These are phyloP conservation scores for Mionectes macconnelli DNA, from an alignment of 2,113 vertebrate genomes.

Conservation along the genomic window DNA sequence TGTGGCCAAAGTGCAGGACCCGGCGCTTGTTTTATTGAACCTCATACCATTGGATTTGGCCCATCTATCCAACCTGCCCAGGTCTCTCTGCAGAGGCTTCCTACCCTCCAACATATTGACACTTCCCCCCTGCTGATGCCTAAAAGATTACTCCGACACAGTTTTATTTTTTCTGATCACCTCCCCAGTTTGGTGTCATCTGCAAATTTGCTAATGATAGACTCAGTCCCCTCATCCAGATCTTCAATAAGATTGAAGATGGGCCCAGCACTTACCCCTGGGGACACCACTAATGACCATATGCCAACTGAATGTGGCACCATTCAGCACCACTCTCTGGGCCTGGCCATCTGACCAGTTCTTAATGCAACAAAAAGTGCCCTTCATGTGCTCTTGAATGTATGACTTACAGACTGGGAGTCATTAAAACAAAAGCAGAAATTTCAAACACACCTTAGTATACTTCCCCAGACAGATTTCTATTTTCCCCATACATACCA, in stretches of 20 bases:
- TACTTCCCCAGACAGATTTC: neutral
- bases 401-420: neutral
- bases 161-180: too few species aligned
- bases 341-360: neutral
- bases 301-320: neutral
- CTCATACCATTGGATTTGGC: neutral
- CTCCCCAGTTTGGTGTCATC: accelerated
- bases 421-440: neutral
- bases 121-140: too few species aligned
- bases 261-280: neutral
- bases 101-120: neutral
- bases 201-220: neutral
- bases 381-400: neutral
- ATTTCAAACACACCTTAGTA: neutral
- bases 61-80: neutral
- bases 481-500: accelerated
- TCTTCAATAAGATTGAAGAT: neutral
- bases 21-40: too few species aligned
- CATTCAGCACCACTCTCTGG: neutral
- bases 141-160: too few species aligned
- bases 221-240: neutral
- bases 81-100: neutral
- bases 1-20: neutral
- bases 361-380: neutral
- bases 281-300: neutral